A percentile compares a stretch with the other conserved stretches of the same genome.
Conservation (phyloP, 2,797 vertebrate species). For the Takifugu rubripes region DNA sequence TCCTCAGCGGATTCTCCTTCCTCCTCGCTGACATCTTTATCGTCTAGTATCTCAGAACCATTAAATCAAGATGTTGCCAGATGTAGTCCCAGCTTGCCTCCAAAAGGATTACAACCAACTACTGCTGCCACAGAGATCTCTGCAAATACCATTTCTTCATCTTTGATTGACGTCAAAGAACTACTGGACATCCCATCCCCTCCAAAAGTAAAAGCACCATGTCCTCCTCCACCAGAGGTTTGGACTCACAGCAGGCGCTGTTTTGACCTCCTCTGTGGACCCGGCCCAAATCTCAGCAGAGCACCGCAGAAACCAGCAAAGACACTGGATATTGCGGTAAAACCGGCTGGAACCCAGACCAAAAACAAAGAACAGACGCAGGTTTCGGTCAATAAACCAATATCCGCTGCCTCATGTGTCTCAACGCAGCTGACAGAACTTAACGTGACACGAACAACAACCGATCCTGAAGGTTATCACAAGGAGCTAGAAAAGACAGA, state of each 20-base stretch:
- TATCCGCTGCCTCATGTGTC: conserved; percentile 1
- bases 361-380: conserved; percentile 20
- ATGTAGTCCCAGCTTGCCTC: conserved; percentile 35
- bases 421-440: conserved; percentile 19
- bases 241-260: conserved; percentile 76
- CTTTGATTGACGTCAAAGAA: conserved; percentile 49
- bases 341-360: conserved; percentile 37
- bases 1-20: conserved; percentile 82
- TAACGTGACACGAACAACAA: conserved; percentile 13
- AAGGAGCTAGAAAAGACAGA: conserved; percentile 22
- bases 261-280: conserved; percentile 71
- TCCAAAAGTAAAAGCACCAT: conserved; percentile 89
- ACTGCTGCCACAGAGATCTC: conserved; percentile 31
- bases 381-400: conserved; percentile 22
- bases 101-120: conserved; percentile 24
- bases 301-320: conserved; percentile 39
- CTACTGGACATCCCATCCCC: conserved; percentile 85
- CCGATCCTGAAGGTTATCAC: conserved; percentile 4
- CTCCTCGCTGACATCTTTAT: conserved; percentile 86
- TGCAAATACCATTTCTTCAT: conserved; percentile 12
- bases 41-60: conserved; percentile 81
- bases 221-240: conserved; percentile 83
- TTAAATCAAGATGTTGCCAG: conserved; percentile 58
- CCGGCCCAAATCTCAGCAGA: conserved; percentile 41
- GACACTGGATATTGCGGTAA: conserved; percentile 19